These are phyloP conservation scores for Glomeris marginata DNA, from an alignment of 2,888 invertebrate genomes.

Conservation along the genomic window DNA sequence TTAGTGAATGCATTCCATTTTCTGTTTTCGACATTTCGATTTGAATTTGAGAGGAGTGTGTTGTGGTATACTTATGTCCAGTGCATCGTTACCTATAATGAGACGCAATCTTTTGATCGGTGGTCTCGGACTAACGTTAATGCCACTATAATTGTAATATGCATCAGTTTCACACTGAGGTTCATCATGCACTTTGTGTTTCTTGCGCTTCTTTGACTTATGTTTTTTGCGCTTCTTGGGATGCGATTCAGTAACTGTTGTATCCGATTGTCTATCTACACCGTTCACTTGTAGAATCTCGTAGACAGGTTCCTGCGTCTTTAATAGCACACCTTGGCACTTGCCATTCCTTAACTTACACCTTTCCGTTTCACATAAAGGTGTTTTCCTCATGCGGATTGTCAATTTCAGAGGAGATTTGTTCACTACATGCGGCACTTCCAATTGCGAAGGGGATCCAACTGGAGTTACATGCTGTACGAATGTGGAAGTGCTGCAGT, in stretches of 20 bases:
- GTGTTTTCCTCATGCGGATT: constrained; percentile 71
- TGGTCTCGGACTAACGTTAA: constrained; percentile 27
- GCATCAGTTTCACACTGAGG: neutral
- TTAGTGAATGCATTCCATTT: too few relatives aligned
- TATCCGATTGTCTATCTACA: neutral
- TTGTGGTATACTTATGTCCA: constrained; percentile 67
- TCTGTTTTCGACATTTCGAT: neutral
- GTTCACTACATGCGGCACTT: neutral
- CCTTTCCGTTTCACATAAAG: constrained; percentile 35
- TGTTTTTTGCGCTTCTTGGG: neutral
- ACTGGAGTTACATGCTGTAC: neutral
- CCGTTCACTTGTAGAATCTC: constrained; percentile 45
- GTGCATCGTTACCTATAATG: constrained; percentile 76
- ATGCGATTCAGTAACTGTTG: neutral
- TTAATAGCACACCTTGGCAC: constrained; percentile 41
- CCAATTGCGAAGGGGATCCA: neutral
- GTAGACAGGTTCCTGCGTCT: constrained; percentile 33
- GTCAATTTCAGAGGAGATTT: constrained; percentile 49
- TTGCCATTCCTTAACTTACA: constrained; percentile 25
- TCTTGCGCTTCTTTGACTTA: constrained; percentile 11
- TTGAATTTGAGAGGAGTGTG: constrained; percentile 3
- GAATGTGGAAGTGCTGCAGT: constrained; percentile 34
- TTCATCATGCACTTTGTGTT: neutral
- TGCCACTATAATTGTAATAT: neutral
- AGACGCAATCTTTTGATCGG: constrained; percentile 71